Evolutionary conservation across 2,113 vertebrate species (phyloP).

Genomic region (Tinamus guttatus): DNA sequence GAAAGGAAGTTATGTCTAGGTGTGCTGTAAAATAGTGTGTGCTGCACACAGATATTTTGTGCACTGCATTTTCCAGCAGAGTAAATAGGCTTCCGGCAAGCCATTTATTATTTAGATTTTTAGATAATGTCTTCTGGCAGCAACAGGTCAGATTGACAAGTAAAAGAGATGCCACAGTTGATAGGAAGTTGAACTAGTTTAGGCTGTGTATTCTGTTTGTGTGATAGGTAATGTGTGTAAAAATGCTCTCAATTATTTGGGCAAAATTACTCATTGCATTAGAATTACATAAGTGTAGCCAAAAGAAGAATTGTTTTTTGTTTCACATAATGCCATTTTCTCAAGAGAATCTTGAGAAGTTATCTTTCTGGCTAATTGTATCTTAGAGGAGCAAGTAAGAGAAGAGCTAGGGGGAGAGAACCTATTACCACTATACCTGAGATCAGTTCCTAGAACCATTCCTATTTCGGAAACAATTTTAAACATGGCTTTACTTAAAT

Average conservation of each 20-base stretch:
- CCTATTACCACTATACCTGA: accelerated
- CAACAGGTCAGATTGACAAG: background rate
- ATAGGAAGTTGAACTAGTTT: background rate
- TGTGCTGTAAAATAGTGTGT: background rate
- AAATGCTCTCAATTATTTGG: accelerated
- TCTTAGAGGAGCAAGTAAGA: background rate
- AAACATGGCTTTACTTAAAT: background rate
- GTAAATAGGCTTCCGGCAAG: background rate
- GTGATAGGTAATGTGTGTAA: background rate
- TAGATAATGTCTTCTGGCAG: background rate
- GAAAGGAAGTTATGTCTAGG: background rate
- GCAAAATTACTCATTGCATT: background rate
- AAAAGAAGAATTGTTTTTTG: background rate
- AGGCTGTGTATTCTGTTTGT: background rate
- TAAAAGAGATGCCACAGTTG: background rate
- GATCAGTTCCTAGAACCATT: background rate
- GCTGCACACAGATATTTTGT: background rate
- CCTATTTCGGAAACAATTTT: background rate
- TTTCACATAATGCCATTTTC: background rate
- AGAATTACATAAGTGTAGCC: background rate
- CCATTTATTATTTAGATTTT: background rate
- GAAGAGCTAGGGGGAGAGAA: background rate
- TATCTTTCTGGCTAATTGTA: background rate
- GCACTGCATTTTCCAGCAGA: background rate
- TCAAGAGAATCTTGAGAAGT: background rate